phyloP scores from a whole-genome alignment of 2,797 vertebrate genomes.

The Phrynocephalus vlangalii region DNA sequence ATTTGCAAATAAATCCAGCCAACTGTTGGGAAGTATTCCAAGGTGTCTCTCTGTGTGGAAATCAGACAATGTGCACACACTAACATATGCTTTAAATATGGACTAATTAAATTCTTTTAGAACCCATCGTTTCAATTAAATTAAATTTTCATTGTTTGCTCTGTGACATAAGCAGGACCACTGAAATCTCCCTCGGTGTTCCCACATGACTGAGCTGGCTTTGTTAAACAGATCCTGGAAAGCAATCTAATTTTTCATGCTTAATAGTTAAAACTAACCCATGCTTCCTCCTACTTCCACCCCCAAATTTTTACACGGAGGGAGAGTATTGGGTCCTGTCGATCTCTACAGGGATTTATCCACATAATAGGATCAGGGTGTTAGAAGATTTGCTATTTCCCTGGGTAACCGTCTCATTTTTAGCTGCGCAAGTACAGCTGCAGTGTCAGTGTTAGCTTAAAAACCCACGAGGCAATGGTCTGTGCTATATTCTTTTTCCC shows the following conservation, averaged over 20 bases:
- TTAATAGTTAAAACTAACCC: conserved; percentile 37
- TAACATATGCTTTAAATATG: conserved; percentile 49
- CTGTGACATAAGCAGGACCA: conserved; percentile 30
- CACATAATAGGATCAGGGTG: conserved; percentile 30
- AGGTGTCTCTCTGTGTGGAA: conserved; percentile 31
- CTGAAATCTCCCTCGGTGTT: background rate
- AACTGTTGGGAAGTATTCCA: conserved; percentile 50
- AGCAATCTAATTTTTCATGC: conserved; percentile 23
- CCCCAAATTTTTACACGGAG: background rate
- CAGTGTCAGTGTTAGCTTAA: conserved; percentile 25
- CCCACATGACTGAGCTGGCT: conserved; percentile 23
- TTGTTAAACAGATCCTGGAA: conserved; percentile 38
- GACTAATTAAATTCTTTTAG: conserved; percentile 45
- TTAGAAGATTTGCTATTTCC: conserved; percentile 3
- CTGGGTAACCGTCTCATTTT: conserved; percentile 19
- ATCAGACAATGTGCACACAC: conserved; percentile 50
- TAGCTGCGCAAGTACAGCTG: background rate
- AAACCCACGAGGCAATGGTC: conserved; percentile 13
- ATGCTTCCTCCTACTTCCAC: background rate
- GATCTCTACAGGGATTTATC: conserved; percentile 9
- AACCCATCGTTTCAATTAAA: conserved; percentile 54
- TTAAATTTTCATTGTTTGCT: conserved; percentile 52
- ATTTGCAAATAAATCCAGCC: conserved; percentile 51
- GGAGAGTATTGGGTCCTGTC: background rate
- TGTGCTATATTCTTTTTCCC: conserved; percentile 40